Percentiles rank a stretch among this genome's conserved stretches.
Evolutionary conservation across 2,888 invertebrate species (phyloP).

Genomic region (Cylloceria caligata): DNA sequence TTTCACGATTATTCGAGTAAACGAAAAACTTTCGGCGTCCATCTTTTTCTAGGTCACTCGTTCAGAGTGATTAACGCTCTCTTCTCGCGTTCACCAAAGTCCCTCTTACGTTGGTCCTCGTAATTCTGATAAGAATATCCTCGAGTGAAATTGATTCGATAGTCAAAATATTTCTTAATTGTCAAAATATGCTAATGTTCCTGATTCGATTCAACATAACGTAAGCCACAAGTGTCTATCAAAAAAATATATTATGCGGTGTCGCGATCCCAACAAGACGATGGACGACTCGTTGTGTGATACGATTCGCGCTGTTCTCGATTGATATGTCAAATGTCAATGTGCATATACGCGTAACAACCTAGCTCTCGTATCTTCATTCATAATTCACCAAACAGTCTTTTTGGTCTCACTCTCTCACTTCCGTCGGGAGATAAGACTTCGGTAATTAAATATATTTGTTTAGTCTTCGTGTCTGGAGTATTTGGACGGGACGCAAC

Average conservation of each 20-base stretch:
- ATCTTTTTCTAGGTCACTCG: too few relatives aligned
- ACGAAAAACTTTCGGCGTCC: too few relatives aligned
- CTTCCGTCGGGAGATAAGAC: conserved; percentile 48
- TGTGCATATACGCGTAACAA: background rate
- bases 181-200: too few relatives aligned
- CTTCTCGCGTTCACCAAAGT: too few relatives aligned
- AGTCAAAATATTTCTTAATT: too few relatives aligned
- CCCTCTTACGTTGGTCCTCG: too few relatives aligned
- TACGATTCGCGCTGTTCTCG: background rate
- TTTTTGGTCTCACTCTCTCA: conserved; percentile 14
- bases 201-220: background rate
- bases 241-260: background rate
- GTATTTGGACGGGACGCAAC: background rate
- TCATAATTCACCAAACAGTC: background rate
- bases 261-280: background rate
- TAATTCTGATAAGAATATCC: too few relatives aligned
- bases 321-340: conserved; percentile 16
- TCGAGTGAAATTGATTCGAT: too few relatives aligned
- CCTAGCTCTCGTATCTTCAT: conserved; percentile 9
- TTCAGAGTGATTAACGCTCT: too few relatives aligned
- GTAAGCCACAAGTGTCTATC: background rate
- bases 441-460: conserved; percentile 38
- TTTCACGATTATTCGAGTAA: too few relatives aligned
- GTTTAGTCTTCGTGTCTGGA: conserved; percentile 54
- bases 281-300: background rate